Evolutionary conservation across 2,113 vertebrate genomes (phyloP).

Genomic region (Colossoma macropomum): DNA sequence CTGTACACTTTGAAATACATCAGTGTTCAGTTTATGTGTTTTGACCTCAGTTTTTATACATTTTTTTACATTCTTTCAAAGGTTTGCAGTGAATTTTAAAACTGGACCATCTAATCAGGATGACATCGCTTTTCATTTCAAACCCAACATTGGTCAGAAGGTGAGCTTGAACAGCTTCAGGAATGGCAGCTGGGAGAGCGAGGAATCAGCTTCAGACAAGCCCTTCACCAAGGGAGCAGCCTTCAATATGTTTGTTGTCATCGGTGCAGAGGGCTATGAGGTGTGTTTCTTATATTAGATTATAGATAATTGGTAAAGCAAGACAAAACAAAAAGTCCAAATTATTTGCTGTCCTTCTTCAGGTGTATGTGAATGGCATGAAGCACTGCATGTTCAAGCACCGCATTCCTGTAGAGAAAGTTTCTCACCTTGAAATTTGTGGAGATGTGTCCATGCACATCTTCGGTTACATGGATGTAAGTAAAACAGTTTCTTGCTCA

Average conservation of each 20-base stretch:
- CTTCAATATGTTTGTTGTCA: conserved; percentile 4
- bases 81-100: conserved; percentile 23
- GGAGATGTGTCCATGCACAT: conserved; percentile 4
- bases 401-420: conserved; percentile 31
- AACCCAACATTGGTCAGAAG: neutral
- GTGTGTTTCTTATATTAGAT: neutral
- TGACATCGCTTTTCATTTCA: conserved; percentile 20
- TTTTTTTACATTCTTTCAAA: neutral
- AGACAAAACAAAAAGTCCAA: too few species aligned
- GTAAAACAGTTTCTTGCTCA: neutral
- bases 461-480: conserved; percentile 11
- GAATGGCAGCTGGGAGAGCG: neutral
- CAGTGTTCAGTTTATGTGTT: neutral
- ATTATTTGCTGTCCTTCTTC: neutral
- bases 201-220: neutral
- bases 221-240: conserved; percentile 20
- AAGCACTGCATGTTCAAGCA: conserved; percentile 13
- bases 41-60: too few species aligned
- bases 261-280: conserved; percentile 18
- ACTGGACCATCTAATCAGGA: neutral
- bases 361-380: conserved; percentile 23
- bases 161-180: neutral
- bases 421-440: neutral
- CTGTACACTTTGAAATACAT: too few species aligned
- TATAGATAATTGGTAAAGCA: neutral